Evolutionary conservation across 1,140 invertebrate genomes (phyloP).

Genomic region (Aphelenchoides besseyi): DNA sequence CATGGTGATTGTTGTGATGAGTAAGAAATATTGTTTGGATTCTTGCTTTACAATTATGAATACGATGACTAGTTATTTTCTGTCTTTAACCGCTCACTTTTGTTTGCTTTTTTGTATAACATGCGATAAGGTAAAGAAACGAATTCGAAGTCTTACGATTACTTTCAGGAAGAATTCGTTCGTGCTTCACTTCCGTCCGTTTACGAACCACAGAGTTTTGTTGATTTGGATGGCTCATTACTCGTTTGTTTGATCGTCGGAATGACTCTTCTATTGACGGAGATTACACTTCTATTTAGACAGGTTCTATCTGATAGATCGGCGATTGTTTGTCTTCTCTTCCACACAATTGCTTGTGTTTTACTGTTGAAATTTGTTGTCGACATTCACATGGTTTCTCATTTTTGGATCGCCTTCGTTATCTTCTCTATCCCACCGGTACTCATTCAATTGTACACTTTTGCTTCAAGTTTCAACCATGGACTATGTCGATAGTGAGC

Average conservation of each 20-base stretch:
- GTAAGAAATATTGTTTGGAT: no score
- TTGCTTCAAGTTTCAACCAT: slow-evolving; percentile 1
- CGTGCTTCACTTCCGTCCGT: neutral
- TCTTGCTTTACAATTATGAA: neutral
- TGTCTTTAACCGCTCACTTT: neutral
- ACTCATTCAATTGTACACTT: neutral
- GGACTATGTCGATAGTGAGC: neutral
- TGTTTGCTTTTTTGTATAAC: neutral
- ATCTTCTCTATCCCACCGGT: slow-evolving; percentile 4
- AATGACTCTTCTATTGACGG: neutral
- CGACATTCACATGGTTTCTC: slow-evolving; percentile 3
- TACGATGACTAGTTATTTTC: slow-evolving; percentile 1
- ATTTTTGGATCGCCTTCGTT: slow-evolving; percentile 2
- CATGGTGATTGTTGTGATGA: no score
- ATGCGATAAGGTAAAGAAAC: neutral
- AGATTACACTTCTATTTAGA: neutral
- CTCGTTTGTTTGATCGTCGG: slow-evolving; percentile 9
- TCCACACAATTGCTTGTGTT: neutral
- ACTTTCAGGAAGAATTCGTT: neutral
- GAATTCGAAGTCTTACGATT: neutral
- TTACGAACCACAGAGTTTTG: neutral
- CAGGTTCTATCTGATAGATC: neutral
- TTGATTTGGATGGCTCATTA: slow-evolving; percentile 3
- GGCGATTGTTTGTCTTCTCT: neutral
- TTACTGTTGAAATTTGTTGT: neutral